Evolutionary conservation across 2,797 vertebrate species (phyloP), one percentile per base, ranked within the genome.

Genomic region (Novumbra hubbsi): DNA sequence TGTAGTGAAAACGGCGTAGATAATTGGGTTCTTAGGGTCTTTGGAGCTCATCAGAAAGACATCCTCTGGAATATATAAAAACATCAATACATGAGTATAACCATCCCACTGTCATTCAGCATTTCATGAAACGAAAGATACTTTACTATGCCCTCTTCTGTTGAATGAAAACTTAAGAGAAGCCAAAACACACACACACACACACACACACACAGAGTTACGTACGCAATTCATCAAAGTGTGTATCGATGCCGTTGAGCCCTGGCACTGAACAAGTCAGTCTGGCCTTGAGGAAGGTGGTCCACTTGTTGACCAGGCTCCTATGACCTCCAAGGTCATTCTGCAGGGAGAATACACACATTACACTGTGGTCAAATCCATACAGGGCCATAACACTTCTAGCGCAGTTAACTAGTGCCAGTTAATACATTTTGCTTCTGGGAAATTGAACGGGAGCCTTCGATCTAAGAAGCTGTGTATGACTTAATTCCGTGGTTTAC

Each of bases 221-320:
- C 98, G 96, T 92, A 99, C 98, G 97, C 0, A 99, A 90, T 75
- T 99, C 98, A 73, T 99, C 97, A 19, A 99, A 99, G 88, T 98
- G 97, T n/a, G 98, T 99, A 77, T 99, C 98, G 0, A 99, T 99
- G 88, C 98, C 98, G 7, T 96, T 99, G 75, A 94, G 92, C 27
- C 98, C 97, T 0, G 98, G 98, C 16, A 99, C 97, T 0, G 98
- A 98, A 82, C 98, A 99, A 86, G 98, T 93, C 3, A 99, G 89
- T 1, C 98, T 94, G 2, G 98, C 97, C 82, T 99, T 99, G 17
- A 99, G 95, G 84, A 98, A 99, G 6, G 98, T 99, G 21, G 97
- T 98, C 98, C 98, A 99, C 83, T 99, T 99, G 90, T 99, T 99
- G 68, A 99, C 97, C 21, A 99, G 93, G 82, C 98, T 99, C 83